These are phyloP conservation scores for Botia kubotai DNA, from an alignment of 2,797 vertebrate species.

Conservation along the genomic window DNA sequence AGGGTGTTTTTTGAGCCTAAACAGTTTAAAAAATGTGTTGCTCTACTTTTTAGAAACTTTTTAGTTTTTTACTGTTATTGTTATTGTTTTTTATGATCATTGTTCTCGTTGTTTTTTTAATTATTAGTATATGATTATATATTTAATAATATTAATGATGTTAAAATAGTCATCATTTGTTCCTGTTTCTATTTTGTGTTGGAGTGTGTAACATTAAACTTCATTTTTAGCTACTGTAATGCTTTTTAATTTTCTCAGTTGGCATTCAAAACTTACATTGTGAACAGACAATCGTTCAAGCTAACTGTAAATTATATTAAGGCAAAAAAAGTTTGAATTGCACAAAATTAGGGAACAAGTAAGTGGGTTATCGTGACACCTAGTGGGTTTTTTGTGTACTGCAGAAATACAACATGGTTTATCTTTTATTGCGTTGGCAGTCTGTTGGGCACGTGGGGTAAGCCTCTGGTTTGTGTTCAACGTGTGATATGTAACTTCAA, in stretches of 20 bases:
- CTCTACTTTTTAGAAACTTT: no score
- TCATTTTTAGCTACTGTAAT: no score
- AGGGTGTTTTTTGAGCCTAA: no score
- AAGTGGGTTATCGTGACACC: constrained; percentile 71
- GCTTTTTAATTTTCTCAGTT: neutral
- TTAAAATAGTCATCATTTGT: neutral
- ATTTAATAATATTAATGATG: no score
- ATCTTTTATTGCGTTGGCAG: neutral
- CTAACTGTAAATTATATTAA: neutral
- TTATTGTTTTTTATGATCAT: neutral
- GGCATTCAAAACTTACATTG: neutral
- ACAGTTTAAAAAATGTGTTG: no score
- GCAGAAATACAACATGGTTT: neutral
- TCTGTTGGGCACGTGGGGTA: neutral
- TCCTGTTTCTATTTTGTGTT: neutral
- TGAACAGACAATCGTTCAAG: neutral
- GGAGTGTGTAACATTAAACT: neutral
- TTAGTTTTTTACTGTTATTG: no score
- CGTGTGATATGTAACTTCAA: neutral
- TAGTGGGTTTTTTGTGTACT: constrained; percentile 66
- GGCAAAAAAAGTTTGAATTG: constrained; percentile 19
- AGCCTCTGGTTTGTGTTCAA: neutral
- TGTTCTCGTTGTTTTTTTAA: neutral
- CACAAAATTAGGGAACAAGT: neutral
- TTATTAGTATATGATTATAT: no score